These are phyloP conservation scores for Pinctada fucata DNA, from an alignment of 2,888 invertebrate genomes.

Conservation along the genomic window DNA sequence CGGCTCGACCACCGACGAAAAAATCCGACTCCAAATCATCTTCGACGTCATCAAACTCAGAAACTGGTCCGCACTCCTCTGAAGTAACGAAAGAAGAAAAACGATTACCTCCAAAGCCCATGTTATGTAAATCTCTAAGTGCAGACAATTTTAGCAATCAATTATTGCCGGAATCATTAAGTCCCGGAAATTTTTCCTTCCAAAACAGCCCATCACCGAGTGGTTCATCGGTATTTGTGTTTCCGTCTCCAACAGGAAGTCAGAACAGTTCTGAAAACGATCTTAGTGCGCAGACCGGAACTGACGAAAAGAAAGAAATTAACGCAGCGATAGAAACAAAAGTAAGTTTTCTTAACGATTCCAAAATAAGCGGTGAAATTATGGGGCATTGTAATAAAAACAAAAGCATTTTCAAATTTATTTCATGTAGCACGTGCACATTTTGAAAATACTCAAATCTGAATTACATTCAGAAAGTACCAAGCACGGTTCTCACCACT, in stretches of 20 bases:
- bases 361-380: too few species aligned
- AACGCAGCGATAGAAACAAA: slow-evolving; percentile 6
- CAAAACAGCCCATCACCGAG: slow-evolving; percentile 16
- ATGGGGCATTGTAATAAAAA: not conserved
- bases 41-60: not conserved
- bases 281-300: not conserved
- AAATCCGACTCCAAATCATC: not conserved
- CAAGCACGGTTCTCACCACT: too few species aligned
- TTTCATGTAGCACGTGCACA: not conserved
- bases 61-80: not conserved
- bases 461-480: too few species aligned
- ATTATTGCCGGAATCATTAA: not conserved
- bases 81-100: not conserved
- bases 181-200: slow-evolving; percentile 24
- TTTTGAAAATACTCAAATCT: not conserved
- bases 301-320: not conserved
- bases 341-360: not conserved
- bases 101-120: not conserved
- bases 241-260: slow-evolving; percentile 18
- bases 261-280: slow-evolving; percentile 13
- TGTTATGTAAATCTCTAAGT: not conserved
- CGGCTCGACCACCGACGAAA: slow-evolving; percentile 1
- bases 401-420: not conserved
- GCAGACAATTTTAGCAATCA: not conserved
- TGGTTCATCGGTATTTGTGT: slow-evolving; percentile 22